Evolutionary conservation across 2,888 invertebrate genomes (phyloP), one percentile per base, ranked within the genome.

Genomic region (Parelbella ahira): DNA sequence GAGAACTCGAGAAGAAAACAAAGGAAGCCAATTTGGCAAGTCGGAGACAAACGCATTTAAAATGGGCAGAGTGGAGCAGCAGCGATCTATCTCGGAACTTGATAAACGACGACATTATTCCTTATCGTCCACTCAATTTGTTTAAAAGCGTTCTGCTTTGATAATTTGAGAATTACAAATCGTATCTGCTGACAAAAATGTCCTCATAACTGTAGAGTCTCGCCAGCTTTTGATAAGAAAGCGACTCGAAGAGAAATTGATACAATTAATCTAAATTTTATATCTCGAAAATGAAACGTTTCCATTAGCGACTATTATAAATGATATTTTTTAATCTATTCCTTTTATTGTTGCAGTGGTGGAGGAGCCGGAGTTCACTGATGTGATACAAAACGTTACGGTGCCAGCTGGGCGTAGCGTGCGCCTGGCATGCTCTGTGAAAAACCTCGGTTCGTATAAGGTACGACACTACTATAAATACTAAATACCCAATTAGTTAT

Each of bases 361-460:
- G 52, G 93, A 93, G 63, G 96, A 96, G 82, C 97, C 97, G 1
- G 95, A 96, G 78, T 97, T 97, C 80, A 92, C 94, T 46, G 96
- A 96, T 76, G 91, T 93, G 63, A 96, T 97, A 64, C 94, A 95
- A 74, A 97, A 97, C 83, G 93, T 95, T 60, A 97, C 96, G 37
- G 95, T 96, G 53, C 94, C 96, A 47, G 95, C 96, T 47, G 97
- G 97, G 52, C 91, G 96, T 56, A 95, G 93, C 76, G 94, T 96
- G 61, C 94, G 94, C 67, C 91, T 97, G 60, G 94, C 95, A 39
- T 97, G 97, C 82, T 94, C 95, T 20, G 97, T 97, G 59, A 96
- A 95, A 80, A 95, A 97, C 81, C 91, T 97, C 47, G 96, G 96
- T 58, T 92, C 93, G 25, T 96, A 94, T 75, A 97, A 96, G 93